Conservation (phyloP, 2,888 invertebrate species). For the Drosophila suboccidentalis region DNA sequence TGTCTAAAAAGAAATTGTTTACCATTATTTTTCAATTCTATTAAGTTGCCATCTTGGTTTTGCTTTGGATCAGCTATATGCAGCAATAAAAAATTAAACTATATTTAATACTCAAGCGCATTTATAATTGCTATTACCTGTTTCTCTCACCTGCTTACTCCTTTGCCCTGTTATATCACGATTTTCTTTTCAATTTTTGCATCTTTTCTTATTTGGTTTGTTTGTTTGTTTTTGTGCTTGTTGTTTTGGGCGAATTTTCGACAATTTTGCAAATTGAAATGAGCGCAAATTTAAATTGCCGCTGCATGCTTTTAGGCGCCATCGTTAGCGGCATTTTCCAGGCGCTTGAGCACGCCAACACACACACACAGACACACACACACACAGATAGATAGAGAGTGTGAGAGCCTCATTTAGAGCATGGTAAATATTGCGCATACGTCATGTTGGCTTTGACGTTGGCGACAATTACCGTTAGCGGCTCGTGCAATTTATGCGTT, state of each 20-base stretch:
- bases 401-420: constrained; percentile 64
- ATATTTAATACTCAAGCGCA: too few species aligned
- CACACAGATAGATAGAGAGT: background rate
- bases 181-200: constrained; percentile 15
- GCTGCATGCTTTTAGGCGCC: constrained; percentile 74
- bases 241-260: constrained; percentile 58
- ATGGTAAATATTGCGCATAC: constrained; percentile 76
- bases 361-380: constrained; percentile 28
- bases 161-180: background rate
- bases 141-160: too few species aligned
- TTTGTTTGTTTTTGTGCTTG: constrained; percentile 5
- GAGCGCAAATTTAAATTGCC: constrained; percentile 73
- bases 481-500: constrained; percentile 72
- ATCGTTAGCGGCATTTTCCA: constrained; percentile 79
- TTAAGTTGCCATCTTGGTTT: too few species aligned
- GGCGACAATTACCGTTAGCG: constrained; percentile 76
- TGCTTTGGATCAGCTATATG: too few species aligned
- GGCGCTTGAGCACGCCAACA: constrained; percentile 70
- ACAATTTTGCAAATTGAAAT: constrained; percentile 73
- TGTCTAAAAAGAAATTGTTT: too few species aligned
- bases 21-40: too few species aligned
- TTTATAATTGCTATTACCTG: too few species aligned
- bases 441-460: constrained; percentile 71
- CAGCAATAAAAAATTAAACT: too few species aligned
- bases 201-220: background rate